Evolutionary conservation across 92 coral and sea anemone species (phyloP).

Genomic region (Virgularia gustaviana): DNA sequence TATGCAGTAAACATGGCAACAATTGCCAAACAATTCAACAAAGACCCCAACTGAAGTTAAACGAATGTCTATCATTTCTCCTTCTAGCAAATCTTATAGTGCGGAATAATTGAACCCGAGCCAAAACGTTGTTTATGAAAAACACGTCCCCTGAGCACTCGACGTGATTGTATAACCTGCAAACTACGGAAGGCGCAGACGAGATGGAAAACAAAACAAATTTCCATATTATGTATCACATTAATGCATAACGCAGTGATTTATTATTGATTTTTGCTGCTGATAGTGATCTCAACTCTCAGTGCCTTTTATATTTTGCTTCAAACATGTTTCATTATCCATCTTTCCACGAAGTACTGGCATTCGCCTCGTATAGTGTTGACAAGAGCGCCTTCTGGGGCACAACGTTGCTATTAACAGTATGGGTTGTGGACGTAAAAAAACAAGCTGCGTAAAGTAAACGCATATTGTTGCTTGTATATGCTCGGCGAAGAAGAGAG

Average conservation of each 20-base stretch:
- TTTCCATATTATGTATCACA: too few relatives aligned
- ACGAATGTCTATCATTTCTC: not conserved
- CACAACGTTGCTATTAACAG: slow-evolving; percentile 7
- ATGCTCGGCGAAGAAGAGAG: too few relatives aligned
- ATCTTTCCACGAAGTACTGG: slow-evolving; percentile 2
- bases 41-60: not conserved
- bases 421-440: not conserved
- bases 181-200: not conserved
- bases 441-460: not conserved
- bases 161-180: not conserved
- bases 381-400: not conserved
- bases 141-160: not conserved
- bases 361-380: not conserved
- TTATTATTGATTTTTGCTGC: too few relatives aligned
- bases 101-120: not conserved
- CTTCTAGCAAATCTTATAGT: not conserved
- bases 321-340: not conserved
- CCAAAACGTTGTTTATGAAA: not conserved
- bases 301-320: too few relatives aligned
- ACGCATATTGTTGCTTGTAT: too few relatives aligned
- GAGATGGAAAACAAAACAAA: not conserved
- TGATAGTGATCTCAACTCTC: too few relatives aligned
- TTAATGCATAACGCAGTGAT: too few relatives aligned
- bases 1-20: not conserved
- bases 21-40: not conserved